phyloP scores from a whole-genome alignment of 2,797 vertebrate species.

The Propithecus perrieri region DNA sequence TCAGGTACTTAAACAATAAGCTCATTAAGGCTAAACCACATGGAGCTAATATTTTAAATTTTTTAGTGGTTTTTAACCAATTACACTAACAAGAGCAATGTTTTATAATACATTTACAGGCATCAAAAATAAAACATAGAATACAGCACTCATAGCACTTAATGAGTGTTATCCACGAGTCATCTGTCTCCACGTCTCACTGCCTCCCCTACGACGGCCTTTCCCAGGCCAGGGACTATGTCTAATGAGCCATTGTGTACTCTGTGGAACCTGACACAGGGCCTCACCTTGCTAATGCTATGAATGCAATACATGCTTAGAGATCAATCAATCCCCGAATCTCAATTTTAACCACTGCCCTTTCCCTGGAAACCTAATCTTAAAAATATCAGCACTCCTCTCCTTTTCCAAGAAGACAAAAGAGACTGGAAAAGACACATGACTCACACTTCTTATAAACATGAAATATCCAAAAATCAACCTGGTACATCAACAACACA shows the following conservation, averaged over 20 bases:
- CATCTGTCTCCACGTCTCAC: background rate
- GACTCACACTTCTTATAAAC: background rate
- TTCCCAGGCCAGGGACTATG: background rate
- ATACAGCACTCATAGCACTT: background rate
- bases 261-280: background rate
- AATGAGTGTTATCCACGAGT: fast-evolving
- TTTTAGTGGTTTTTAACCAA: background rate
- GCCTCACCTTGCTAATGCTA: background rate
- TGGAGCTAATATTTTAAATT: background rate
- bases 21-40: background rate
- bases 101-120: background rate
- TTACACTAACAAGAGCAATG: background rate
- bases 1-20: background rate
- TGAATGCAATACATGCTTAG: background rate
- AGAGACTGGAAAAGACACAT: background rate
- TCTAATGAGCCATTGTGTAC: background rate
- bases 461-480: background rate
- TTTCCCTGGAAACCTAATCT: background rate
- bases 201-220: no score
- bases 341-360: background rate
- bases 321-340: background rate
- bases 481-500: background rate
- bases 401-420: background rate
- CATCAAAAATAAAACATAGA: background rate
- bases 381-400: background rate